phyloP scores from a whole-genome alignment of 2,888 invertebrate genomes.

The Ormyrus rosae region DNA sequence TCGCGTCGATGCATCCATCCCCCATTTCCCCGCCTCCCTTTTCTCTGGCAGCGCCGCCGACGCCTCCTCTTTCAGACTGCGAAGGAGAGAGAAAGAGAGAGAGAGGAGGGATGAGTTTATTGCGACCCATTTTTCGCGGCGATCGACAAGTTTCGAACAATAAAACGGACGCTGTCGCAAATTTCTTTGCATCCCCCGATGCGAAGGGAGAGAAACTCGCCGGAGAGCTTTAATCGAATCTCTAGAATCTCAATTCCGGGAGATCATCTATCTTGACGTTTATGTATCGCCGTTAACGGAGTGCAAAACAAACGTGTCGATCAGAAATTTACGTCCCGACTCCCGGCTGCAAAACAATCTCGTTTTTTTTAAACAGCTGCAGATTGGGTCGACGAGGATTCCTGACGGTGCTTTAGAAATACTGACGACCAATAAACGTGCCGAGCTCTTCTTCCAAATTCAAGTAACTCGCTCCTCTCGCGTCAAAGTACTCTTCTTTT shows the following conservation, averaged over 20 bases:
- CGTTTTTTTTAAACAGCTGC: too few species aligned
- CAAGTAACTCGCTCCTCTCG: too few species aligned
- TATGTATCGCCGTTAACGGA: background rate
- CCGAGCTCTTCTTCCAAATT: too few species aligned
- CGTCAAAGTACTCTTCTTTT: too few species aligned
- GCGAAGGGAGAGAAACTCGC: background rate
- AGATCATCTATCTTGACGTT: conserved; percentile 30
- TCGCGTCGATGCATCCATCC: conserved; percentile 38
- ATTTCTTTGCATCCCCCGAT: conserved; percentile 29
- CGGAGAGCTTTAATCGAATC: conserved; percentile 23
- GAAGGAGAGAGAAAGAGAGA: background rate
- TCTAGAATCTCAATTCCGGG: conserved; percentile 42
- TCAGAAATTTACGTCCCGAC: too few species aligned
- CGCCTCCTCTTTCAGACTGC: background rate
- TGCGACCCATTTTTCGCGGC: conserved; percentile 47
- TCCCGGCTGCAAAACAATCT: too few species aligned
- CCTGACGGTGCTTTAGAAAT: too few species aligned
- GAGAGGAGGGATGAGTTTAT: conserved; percentile 41
- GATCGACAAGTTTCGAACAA: conserved; percentile 48
- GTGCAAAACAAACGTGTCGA: background rate
- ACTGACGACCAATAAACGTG: too few species aligned
- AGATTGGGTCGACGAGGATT: too few species aligned
- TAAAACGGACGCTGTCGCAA: conserved; percentile 50
- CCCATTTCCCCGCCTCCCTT: background rate
- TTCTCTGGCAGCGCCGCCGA: too few species aligned